These are phyloP conservation scores for Trissolcus basalis DNA, from an alignment of 1,140 invertebrate genomes.

Conservation along the genomic window DNA sequence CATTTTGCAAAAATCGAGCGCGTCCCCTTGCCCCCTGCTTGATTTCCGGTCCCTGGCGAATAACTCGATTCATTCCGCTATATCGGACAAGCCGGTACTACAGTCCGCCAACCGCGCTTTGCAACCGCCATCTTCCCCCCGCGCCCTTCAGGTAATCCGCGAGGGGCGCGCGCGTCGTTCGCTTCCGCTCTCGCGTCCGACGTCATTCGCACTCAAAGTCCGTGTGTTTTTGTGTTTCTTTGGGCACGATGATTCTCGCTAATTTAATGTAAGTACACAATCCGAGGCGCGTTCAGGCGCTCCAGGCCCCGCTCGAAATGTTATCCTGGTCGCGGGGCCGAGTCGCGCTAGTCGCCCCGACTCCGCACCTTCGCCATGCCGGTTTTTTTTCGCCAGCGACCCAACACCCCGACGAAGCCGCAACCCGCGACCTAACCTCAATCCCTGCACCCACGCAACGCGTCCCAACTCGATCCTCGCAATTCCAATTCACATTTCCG, in stretches of 20 bases:
- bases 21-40: no score
- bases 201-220: slow-evolving; percentile 70
- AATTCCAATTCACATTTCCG: background rate
- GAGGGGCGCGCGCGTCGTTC: slow-evolving; percentile 51
- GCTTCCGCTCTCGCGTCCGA: slow-evolving; percentile 72
- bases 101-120: background rate
- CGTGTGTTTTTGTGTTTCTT: slow-evolving; percentile 72
- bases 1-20: no score
- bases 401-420: slow-evolving; percentile 4
- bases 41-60: no score
- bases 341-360: slow-evolving; percentile 48
- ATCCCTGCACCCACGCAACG: slow-evolving; percentile 17
- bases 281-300: slow-evolving; percentile 2
- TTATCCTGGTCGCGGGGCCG: slow-evolving; percentile 62
- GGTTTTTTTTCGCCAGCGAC: slow-evolving; percentile 40
- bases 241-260: slow-evolving; percentile 72
- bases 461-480: slow-evolving; percentile 1
- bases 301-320: slow-evolving; percentile 57
- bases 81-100: background rate
- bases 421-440: slow-evolving; percentile 16
- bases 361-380: slow-evolving; percentile 53
- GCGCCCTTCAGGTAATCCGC: background rate
- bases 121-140: background rate
- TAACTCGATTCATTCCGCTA: no score
- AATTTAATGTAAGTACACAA: slow-evolving; percentile 71